Conservation (phyloP, 2,888 invertebrate genomes). For the Dendrolimus pini region DNA sequence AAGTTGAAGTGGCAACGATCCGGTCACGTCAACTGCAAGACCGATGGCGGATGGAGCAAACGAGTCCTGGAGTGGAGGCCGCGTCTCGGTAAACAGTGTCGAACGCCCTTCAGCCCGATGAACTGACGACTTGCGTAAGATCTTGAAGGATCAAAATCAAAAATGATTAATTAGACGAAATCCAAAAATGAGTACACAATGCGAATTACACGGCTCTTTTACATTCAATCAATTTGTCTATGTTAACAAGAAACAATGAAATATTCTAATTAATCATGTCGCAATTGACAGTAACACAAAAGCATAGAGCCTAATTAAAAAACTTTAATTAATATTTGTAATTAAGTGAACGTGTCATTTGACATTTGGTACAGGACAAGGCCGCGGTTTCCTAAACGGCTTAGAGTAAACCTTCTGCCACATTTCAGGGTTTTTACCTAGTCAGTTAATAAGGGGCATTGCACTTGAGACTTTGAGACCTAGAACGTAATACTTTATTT, state of each 20-base stretch:
- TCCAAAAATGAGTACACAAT: not conserved
- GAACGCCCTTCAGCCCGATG: too few relatives aligned
- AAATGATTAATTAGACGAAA: not conserved
- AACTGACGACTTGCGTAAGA: too few relatives aligned
- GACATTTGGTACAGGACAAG: constrained; percentile 26
- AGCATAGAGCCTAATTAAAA: constrained; percentile 19
- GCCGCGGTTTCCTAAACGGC: constrained; percentile 25
- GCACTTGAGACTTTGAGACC: not conserved
- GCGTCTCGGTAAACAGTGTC: too few relatives aligned
- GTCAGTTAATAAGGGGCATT: constrained; percentile 11
- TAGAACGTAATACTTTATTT: too few relatives aligned
- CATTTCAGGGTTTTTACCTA: constrained; percentile 19
- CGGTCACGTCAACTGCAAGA: too few relatives aligned
- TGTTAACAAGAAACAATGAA: constrained; percentile 11
- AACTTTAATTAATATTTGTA: constrained; percentile 24
- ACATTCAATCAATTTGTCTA: constrained; percentile 6
- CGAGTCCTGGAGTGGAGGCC: too few relatives aligned
- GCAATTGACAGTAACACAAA: not conserved
- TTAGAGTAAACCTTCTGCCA: constrained; percentile 20
- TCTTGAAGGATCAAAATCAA: not conserved
- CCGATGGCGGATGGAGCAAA: too few relatives aligned
- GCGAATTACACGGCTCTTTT: not conserved
- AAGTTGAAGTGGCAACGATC: too few relatives aligned
- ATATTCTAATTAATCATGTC: not conserved
- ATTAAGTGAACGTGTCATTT: constrained; percentile 33